Percentiles rank a stretch among this genome's conserved stretches.
Conservation (phyloP, 2,113 vertebrate genomes). For the Mastomys coucha region DNA sequence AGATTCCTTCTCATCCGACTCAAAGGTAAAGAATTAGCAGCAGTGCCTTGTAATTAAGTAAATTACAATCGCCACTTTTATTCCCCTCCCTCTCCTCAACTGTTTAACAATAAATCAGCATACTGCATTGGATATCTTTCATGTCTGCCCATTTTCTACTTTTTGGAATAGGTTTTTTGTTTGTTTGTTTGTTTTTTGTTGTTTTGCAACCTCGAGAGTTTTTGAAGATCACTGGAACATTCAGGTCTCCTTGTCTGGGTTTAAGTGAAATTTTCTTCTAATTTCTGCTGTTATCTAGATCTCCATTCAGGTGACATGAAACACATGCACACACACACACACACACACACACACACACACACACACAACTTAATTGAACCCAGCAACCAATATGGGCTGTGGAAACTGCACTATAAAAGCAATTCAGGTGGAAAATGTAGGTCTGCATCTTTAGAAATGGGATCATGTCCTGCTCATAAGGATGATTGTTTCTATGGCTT, state of each 20-base stretch:
- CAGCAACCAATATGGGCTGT: background rate
- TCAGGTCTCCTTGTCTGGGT: background rate
- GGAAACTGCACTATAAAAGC: background rate
- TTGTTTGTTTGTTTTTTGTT: background rate
- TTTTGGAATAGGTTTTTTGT: background rate
- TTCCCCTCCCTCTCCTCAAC: background rate
- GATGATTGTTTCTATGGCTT: conserved; percentile 44
- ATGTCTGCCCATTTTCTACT: background rate
- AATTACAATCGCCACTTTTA: background rate
- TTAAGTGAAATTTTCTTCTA: background rate
- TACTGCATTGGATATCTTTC: background rate
- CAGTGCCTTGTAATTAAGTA: background rate
- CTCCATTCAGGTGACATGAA: background rate
- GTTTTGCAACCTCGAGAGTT: background rate
- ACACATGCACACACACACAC: background rate
- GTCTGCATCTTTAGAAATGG: conserved; percentile 59
- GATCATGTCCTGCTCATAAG: conserved; percentile 58
- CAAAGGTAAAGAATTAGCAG: background rate
- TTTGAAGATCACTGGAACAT: background rate
- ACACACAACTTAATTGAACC: background rate
- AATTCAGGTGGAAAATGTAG: background rate
- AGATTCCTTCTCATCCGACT: background rate
- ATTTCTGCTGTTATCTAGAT: background rate
- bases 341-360: background rate
- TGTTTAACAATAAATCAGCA: background rate